These are phyloP conservation scores for Macropus fuliginosus DNA, from an alignment of 2,797 vertebrate genomes.

Conservation along the genomic window DNA sequence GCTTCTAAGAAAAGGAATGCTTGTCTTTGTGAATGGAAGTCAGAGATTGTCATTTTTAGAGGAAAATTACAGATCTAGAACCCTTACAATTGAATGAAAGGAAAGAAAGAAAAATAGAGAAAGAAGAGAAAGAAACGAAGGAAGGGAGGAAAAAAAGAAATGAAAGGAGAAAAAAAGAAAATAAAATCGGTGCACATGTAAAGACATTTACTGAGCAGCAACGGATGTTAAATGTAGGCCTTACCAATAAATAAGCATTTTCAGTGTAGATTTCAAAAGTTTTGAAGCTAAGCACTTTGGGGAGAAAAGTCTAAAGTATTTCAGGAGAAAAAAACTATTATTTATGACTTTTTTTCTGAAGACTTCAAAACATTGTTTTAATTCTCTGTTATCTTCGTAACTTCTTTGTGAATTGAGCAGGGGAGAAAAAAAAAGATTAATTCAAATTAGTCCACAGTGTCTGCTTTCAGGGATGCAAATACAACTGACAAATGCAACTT, in stretches of 20 bases:
- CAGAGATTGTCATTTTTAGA: background rate
- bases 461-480: background rate
- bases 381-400: background rate
- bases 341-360: background rate
- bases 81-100: background rate
- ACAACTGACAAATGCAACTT: background rate
- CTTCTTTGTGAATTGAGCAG: background rate
- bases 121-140: background rate
- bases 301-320: background rate
- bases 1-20: conserved; percentile 4
- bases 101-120: conserved; percentile 41
- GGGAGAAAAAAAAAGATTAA: background rate
- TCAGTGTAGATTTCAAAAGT: background rate
- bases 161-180: conserved; percentile 28
- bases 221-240: background rate
- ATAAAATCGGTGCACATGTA: background rate
- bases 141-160: background rate
- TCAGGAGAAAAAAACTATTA: background rate
- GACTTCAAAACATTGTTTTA: background rate
- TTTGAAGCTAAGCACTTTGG: background rate
- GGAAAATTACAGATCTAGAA: conserved; percentile 2
- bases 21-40: background rate
- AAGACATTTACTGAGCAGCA: conserved; percentile 39
- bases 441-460: background rate
- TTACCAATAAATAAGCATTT: background rate